These are phyloP conservation scores for Maccullochella peelii DNA, from an alignment of 2,113 vertebrate genomes.

Conservation along the genomic window DNA sequence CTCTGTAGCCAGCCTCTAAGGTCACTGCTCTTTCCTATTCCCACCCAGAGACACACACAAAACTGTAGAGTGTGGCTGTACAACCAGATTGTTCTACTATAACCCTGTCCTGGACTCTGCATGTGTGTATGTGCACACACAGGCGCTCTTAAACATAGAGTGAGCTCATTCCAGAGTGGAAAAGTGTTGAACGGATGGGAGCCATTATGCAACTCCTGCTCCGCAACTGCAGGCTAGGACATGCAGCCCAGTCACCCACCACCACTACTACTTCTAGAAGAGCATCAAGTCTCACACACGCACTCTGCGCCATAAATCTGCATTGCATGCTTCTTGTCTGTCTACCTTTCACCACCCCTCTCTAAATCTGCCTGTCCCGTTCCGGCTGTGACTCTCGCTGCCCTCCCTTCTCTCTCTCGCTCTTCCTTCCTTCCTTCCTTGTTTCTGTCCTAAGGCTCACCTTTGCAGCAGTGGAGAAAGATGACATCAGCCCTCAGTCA, in stretches of 20 bases:
- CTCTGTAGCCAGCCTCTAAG: slow-evolving; percentile 67
- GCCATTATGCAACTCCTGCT: slow-evolving; percentile 75
- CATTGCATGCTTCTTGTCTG: slow-evolving; percentile 54
- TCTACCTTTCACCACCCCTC: slow-evolving; percentile 63
- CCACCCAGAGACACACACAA: slow-evolving; percentile 57
- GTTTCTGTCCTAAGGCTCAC: slow-evolving; percentile 78
- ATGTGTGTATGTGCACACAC: slow-evolving; percentile 29
- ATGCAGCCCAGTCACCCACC: slow-evolving; percentile 61
- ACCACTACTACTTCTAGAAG: slow-evolving; percentile 25
- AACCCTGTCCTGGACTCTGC: slow-evolving; percentile 28
- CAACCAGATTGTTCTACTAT: slow-evolving; percentile 31
- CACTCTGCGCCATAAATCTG: slow-evolving; percentile 59
- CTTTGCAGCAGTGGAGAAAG: slow-evolving; percentile 76
- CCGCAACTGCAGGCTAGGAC: slow-evolving; percentile 69
- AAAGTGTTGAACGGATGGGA: slow-evolving; percentile 72
- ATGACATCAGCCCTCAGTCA: slow-evolving; percentile 76
- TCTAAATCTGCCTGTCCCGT: slow-evolving; percentile 52
- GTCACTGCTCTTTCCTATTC: slow-evolving; percentile 76
- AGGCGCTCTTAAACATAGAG: slow-evolving; percentile 46
- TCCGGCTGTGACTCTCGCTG: slow-evolving; percentile 39
- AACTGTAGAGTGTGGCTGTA: slow-evolving; percentile 16
- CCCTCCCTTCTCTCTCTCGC: slow-evolving; percentile 38
- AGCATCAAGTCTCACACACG: slow-evolving; percentile 52
- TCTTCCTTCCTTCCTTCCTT: slow-evolving; percentile 60
- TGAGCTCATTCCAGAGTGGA: slow-evolving; percentile 77